These are phyloP conservation scores for Macrotus californicus DNA, from an alignment of 2,113 vertebrate genomes.

Conservation along the genomic window DNA sequence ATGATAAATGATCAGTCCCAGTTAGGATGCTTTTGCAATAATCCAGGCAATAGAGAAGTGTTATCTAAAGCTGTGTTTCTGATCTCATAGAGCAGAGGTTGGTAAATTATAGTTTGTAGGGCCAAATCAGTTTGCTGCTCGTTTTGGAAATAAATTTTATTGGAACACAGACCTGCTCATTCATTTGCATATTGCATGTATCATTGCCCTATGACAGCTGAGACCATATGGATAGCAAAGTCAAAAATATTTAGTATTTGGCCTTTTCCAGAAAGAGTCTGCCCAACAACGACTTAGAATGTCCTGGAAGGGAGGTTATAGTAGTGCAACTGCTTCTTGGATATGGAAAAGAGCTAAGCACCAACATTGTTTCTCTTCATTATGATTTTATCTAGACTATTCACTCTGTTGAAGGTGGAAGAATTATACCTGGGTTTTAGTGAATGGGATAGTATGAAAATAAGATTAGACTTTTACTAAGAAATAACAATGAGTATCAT, in stretches of 20 bases:
- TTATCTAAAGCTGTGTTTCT: background rate
- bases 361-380: background rate
- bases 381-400: background rate
- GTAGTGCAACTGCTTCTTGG: background rate
- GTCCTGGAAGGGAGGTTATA: background rate
- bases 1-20: background rate
- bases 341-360: background rate
- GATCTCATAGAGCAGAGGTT: background rate
- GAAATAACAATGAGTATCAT: background rate
- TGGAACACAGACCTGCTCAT: background rate
- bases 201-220: background rate
- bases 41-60: background rate
- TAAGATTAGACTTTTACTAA: background rate
- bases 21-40: background rate
- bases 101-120: background rate
- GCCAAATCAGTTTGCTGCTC: background rate
- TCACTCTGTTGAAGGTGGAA: background rate
- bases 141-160: background rate
- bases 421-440: background rate
- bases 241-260: background rate
- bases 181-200: background rate
- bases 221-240: background rate
- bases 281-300: background rate
- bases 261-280: background rate
- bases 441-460: background rate